phyloP scores from a whole-genome alignment of 1,140 invertebrate species.

The Euwallacea fornicatus region DNA sequence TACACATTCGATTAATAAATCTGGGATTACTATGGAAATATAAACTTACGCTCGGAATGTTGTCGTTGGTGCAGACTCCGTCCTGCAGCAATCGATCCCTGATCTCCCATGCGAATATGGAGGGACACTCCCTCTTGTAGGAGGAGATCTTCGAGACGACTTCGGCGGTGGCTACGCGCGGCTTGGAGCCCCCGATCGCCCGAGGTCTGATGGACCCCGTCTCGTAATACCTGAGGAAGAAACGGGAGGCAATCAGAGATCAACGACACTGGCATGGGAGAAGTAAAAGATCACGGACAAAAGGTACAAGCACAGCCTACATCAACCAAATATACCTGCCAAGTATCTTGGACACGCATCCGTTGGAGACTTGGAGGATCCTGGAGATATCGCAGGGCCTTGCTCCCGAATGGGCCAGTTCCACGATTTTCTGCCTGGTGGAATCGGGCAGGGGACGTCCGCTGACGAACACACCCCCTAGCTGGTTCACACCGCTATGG shows the following conservation, averaged over 20 bases:
- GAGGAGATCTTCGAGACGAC: slow-evolving; percentile 94
- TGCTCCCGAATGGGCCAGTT: slow-evolving; percentile 94
- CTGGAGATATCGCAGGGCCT: slow-evolving; percentile 97
- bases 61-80: slow-evolving; percentile 97
- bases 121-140: slow-evolving; percentile 95
- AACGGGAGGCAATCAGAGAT: slow-evolving; percentile 18
- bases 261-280: background rate
- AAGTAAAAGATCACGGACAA: background rate
- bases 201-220: slow-evolving; percentile 95
- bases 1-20: background rate
- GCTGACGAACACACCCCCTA: slow-evolving; percentile 97
- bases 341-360: slow-evolving; percentile 93
- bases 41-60: slow-evolving; percentile 96
- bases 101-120: slow-evolving; percentile 99
- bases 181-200: slow-evolving; percentile 94
- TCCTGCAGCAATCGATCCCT: slow-evolving; percentile 93
- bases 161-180: slow-evolving; percentile 90
- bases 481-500: slow-evolving; percentile 96
- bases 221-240: slow-evolving; percentile 85
- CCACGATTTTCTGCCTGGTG: slow-evolving; percentile 96
- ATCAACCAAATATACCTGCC: slow-evolving; percentile 69
- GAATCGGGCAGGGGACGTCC: slow-evolving; percentile 95
- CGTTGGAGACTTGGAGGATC: slow-evolving; percentile 95
- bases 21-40: background rate
- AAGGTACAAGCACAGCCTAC: slow-evolving; percentile 7